Evolutionary conservation across 2,113 vertebrate species (phyloP).

Genomic region (Beaufortia kweichowensis): DNA sequence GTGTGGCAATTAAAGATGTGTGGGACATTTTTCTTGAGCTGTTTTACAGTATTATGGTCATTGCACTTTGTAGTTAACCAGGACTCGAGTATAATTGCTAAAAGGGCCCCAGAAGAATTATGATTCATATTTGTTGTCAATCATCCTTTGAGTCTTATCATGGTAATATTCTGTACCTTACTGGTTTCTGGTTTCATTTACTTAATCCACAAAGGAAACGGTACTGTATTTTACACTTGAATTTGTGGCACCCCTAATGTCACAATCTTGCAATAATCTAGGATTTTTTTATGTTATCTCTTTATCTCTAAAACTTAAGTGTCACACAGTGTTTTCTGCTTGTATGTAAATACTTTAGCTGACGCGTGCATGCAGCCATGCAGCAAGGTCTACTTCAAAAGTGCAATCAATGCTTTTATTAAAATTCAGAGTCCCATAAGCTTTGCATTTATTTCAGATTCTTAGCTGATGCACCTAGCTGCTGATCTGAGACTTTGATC

Average conservation of each 20-base stretch:
- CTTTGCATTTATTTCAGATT: too few relatives aligned
- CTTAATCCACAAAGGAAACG: background rate
- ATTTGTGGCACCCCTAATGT: background rate
- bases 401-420: background rate
- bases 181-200: conserved; percentile 37
- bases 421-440: background rate
- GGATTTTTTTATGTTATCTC: background rate
- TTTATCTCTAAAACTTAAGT: background rate
- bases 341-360: conserved; percentile 11
- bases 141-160: conserved; percentile 64
- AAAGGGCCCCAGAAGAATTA: background rate
- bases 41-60: background rate
- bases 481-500: background rate
- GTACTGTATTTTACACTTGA: conserved; percentile 41
- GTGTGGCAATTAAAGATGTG: background rate
- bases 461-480: too few relatives aligned
- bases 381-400: background rate
- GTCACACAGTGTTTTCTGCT: conserved; percentile 14
- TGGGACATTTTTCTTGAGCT: background rate
- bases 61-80: conserved; percentile 8
- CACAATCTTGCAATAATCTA: background rate
- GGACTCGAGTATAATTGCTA: background rate
- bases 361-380: background rate
- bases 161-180: conserved; percentile 38
- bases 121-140: conserved; percentile 48